Percentiles rank a stretch among this genome's conserved stretches.
phyloP scores from a whole-genome alignment of 2,888 invertebrate genomes.

The Dorcus parallelipipedus region DNA sequence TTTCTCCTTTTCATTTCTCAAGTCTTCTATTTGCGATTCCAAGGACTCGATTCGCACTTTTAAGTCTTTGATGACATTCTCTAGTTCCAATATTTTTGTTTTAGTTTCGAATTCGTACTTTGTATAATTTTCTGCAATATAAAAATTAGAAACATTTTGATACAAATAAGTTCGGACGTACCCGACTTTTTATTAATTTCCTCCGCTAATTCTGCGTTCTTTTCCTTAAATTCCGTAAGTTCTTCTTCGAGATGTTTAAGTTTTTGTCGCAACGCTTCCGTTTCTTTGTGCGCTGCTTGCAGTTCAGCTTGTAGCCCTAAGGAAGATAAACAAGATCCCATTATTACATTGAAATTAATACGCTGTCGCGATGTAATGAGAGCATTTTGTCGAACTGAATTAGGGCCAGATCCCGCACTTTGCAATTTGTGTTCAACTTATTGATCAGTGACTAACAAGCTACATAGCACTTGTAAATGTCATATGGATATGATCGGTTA shows the following conservation, averaged over 20 bases:
- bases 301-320: conserved; percentile 64
- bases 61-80: conserved; percentile 50
- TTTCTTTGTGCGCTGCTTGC: conserved; percentile 64
- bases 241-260: conserved; percentile 62
- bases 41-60: conserved; percentile 52
- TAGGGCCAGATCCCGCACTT: too few species aligned
- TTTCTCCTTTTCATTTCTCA: conserved; percentile 52
- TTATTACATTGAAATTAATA: conserved; percentile 8
- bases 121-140: conserved; percentile 34
- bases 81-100: conserved; percentile 48
- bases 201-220: conserved; percentile 58
- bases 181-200: conserved; percentile 59
- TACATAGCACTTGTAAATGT: too few species aligned
- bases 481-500: too few species aligned
- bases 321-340: conserved; percentile 30
- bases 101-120: conserved; percentile 42
- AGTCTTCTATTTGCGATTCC: conserved; percentile 50
- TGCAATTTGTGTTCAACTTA: too few species aligned
- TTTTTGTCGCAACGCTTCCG: conserved; percentile 58
- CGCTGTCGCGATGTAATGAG: too few species aligned
- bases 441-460: too few species aligned
- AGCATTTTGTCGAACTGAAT: too few species aligned
- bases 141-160: neutral
- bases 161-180: conserved; percentile 33
- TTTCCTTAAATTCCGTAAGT: conserved; percentile 55